Percentiles rank a stretch among this genome's conserved stretches.
Conservation (phyloP, 1,140 invertebrate genomes). For the Maconellicoccus hirsutus region DNA sequence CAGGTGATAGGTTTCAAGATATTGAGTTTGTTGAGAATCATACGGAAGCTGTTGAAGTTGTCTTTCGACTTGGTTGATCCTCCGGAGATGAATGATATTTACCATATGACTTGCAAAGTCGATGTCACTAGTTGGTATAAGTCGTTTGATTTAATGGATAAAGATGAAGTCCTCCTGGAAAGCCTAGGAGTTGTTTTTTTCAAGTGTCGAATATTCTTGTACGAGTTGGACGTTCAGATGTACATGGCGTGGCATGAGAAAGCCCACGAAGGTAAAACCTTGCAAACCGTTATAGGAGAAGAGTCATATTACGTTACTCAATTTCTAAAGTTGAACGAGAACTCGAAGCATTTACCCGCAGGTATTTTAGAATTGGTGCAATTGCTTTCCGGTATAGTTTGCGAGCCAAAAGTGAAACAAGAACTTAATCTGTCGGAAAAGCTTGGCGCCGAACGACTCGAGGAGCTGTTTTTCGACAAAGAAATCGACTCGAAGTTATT, state of each 20-base stretch:
- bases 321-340: not conserved
- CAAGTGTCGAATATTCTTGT: not conserved
- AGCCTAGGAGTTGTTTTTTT: not conserved
- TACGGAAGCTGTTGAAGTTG: not conserved
- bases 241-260: not conserved
- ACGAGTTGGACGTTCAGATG: not conserved
- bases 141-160: not conserved
- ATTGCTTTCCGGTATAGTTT: not conserved
- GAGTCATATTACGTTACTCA: not conserved
- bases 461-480: not conserved
- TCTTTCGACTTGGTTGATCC: not conserved
- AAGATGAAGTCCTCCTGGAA: not conserved
- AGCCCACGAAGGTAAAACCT: not conserved
- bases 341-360: not conserved
- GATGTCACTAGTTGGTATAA: not conserved
- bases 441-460: not conserved
- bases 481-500: not conserved
- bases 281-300: not conserved
- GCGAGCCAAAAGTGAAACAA: not conserved
- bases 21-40: not conserved
- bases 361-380: not conserved
- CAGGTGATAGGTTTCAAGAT: not conserved
- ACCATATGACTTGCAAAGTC: not conserved
- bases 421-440: not conserved
- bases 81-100: not conserved